phyloP scores from a whole-genome alignment of 2,797 vertebrate genomes.

The Eulemur albifrons region DNA sequence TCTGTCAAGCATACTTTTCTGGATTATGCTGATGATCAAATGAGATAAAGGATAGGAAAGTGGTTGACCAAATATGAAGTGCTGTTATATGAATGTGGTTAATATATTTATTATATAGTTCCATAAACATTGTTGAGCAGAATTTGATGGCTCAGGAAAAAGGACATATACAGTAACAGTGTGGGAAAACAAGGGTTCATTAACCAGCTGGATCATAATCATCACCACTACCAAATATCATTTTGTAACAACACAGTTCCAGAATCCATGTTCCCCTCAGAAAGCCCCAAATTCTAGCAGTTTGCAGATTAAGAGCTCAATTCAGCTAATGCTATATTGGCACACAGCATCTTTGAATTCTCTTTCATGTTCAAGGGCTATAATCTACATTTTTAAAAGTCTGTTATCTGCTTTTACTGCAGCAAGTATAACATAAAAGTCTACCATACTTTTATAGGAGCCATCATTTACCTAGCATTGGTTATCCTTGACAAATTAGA shows the following conservation, averaged over 20 bases:
- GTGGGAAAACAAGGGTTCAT: not conserved
- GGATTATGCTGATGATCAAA: not conserved
- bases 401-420: not conserved
- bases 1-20: not conserved
- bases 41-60: not conserved
- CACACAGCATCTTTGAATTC: not conserved
- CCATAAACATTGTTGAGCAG: not conserved
- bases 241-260: not conserved
- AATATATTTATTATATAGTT: constrained; percentile 16
- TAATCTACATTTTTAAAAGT: not conserved
- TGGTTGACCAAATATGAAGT: not conserved
- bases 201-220: not conserved
- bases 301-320: not conserved
- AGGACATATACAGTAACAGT: not conserved
- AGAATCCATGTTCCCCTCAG: not conserved
- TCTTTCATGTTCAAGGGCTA: not conserved
- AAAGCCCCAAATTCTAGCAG: not conserved
- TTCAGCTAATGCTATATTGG: not conserved
- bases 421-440: constrained; percentile 8
- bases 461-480: not conserved
- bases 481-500: constrained; percentile 36
- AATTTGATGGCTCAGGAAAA: not conserved
- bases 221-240: not conserved
- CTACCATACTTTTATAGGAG: not conserved
- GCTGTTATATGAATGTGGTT: not conserved